phyloP scores from a whole-genome alignment of 1,140 invertebrate species.

The Euschistus heros region DNA sequence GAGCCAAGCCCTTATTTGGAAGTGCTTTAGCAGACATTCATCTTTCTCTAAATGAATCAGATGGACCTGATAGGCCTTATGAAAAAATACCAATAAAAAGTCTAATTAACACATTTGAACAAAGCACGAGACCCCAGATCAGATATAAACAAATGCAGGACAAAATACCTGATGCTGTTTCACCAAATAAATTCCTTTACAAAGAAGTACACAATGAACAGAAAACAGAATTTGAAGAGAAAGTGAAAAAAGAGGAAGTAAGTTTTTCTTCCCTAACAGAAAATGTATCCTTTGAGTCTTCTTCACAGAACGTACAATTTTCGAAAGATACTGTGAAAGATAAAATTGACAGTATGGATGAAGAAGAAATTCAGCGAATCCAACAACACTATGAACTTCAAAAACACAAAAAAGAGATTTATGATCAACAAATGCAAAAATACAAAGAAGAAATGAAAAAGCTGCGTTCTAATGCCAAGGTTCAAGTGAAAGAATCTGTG shows the following conservation, averaged over 20 bases:
- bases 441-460: constrained; percentile 24
- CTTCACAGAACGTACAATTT: neutral
- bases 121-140: constrained; percentile 43
- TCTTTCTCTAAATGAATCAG: constrained; percentile 24
- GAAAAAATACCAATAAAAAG: constrained; percentile 49
- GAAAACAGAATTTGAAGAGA: no score
- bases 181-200: neutral
- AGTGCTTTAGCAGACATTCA: neutral
- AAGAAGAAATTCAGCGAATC: constrained; percentile 22
- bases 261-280: no score
- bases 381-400: constrained; percentile 20
- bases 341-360: neutral
- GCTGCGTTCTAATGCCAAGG: neutral
- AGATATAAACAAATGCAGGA: constrained; percentile 44
- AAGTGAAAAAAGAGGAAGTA: no score
- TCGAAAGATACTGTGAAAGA: constrained; percentile 1
- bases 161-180: constrained; percentile 8
- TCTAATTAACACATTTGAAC: constrained; percentile 51
- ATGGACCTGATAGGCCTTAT: constrained; percentile 36
- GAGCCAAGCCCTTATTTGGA: constrained; percentile 33
- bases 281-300: neutral
- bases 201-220: neutral
- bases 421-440: constrained; percentile 22
- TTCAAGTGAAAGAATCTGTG: neutral
- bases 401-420: constrained; percentile 20